Evolutionary conservation across 2,797 vertebrate genomes (phyloP).

Genomic region (Sternotherus odoratus): DNA sequence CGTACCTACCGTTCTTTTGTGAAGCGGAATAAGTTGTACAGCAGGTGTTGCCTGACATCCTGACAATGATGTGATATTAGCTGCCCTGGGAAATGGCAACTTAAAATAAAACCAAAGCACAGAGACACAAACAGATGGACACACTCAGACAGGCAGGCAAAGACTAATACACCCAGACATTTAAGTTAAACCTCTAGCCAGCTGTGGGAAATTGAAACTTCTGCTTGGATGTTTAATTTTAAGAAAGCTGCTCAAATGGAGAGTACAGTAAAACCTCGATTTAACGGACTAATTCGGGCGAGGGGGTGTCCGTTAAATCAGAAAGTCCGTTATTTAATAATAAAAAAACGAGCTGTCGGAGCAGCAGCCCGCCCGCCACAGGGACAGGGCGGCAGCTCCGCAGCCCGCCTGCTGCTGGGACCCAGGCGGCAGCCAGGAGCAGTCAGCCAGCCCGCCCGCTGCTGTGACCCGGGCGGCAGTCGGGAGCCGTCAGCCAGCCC

Average conservation of each 20-base stretch:
- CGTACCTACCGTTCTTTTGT: not conserved
- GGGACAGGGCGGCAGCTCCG: too few species aligned
- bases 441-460: too few species aligned
- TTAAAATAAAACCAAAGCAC: not conserved
- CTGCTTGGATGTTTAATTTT: conserved; percentile 1
- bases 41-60: not conserved
- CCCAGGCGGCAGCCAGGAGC: too few species aligned
- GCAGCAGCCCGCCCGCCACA: too few species aligned
- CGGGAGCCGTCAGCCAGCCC: too few species aligned
- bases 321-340: too few species aligned
- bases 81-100: not conserved
- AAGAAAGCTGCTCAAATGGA: conserved; percentile 18
- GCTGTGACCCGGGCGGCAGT: too few species aligned
- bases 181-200: not conserved
- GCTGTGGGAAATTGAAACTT: conserved; percentile 9
- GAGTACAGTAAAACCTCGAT: too few species aligned
- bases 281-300: too few species aligned
- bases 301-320: too few species aligned
- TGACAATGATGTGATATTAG: not conserved
- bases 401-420: too few species aligned
- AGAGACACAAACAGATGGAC: conserved; percentile 1
- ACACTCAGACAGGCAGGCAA: not conserved
- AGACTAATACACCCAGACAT: not conserved
- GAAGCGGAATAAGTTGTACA: not conserved
- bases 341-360: too few species aligned